A percentile compares a stretch with the other conserved stretches of the same genome.
Conservation (phyloP, 2,113 vertebrate species). For the Numida meleagris region DNA sequence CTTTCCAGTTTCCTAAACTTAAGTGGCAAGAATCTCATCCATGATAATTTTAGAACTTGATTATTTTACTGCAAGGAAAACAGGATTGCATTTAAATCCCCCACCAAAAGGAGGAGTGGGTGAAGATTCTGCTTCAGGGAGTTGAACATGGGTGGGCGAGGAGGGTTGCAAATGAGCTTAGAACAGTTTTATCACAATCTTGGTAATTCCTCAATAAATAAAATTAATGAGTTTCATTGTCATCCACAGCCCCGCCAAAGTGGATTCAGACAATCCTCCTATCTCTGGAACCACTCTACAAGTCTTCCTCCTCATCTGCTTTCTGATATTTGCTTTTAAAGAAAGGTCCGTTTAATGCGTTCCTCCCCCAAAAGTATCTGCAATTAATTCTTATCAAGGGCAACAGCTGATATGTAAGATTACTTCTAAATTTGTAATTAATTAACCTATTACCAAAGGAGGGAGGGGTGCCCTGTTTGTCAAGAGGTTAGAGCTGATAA, state of each 20-base stretch:
- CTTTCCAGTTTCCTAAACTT: neutral
- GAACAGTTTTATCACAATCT: constrained; percentile 15
- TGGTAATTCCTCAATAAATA: constrained; percentile 51
- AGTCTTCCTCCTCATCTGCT: constrained; percentile 26
- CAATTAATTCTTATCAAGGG: constrained; percentile 70
- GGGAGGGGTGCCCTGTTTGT: constrained; percentile 48
- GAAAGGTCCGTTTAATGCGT: constrained; percentile 61
- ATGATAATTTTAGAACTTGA: neutral
- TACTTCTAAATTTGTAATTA: constrained; percentile 69
- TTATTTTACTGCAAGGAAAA: neutral
- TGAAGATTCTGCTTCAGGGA: neutral
- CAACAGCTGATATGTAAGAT: constrained; percentile 71
- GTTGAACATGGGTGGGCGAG: neutral
- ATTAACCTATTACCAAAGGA: constrained; percentile 66
- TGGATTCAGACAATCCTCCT: constrained; percentile 29
- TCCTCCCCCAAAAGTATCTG: constrained; percentile 60
- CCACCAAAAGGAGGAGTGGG: neutral
- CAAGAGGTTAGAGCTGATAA: constrained; percentile 55
- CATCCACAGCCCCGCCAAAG: neutral
- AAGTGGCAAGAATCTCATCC: neutral
- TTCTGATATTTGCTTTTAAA: constrained; percentile 58
- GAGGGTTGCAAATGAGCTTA: constrained; percentile 7
- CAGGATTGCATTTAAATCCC: neutral
- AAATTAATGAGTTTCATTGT: constrained; percentile 47
- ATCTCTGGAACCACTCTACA: neutral